Evolutionary conservation across 2,797 vertebrate species (phyloP), one percentile per base, ranked within the genome.

Genomic region (Remorina albescens): DNA sequence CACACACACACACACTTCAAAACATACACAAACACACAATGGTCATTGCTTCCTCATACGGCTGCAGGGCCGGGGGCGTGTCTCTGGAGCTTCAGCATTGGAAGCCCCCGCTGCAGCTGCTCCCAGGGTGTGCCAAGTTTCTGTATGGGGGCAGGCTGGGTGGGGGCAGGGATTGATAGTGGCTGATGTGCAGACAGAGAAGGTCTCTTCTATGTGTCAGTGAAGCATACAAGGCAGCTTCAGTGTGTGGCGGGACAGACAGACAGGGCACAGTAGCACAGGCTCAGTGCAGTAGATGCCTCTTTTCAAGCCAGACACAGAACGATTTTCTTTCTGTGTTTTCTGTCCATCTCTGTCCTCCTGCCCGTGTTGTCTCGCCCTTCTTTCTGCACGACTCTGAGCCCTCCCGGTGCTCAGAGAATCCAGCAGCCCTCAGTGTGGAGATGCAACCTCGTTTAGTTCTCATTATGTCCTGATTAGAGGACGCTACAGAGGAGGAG

Each of bases 391-490:
- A 78, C 83, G 60, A 72, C 78, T 59, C 67, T 5, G 66, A 71
- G 69, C 59, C 67, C 56, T 76, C 30, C 71, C 61, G 39, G 62
- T 39, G 81, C 82, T 88, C 70, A 9, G 73, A 91, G 85, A 67
- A 88, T 76, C 86, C 83, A 76, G 85, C 72, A 71, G 84, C 82
- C 89, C 80, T 87, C 74, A 76, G 86, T 82, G 88, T 85, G 85
- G 86, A 91, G 92, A 90, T 88, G 89, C 91, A 91, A 89, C 92
- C 93, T 94, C 84, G 88, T 94, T 95, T 94, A 92, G 91, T 92
- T 92, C 91, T 91, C 93, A 94, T 94, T 94, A 94, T 94, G 92
- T 91, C 90, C 91, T 92, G 91, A 93, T 94, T 94, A 94, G 89
- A 92, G 91, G 84, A 90, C 41, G 66, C 74, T 71, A 78, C 81